phyloP scores from a whole-genome alignment of 1,140 invertebrate species.

The Himalopsyche phryganea region DNA sequence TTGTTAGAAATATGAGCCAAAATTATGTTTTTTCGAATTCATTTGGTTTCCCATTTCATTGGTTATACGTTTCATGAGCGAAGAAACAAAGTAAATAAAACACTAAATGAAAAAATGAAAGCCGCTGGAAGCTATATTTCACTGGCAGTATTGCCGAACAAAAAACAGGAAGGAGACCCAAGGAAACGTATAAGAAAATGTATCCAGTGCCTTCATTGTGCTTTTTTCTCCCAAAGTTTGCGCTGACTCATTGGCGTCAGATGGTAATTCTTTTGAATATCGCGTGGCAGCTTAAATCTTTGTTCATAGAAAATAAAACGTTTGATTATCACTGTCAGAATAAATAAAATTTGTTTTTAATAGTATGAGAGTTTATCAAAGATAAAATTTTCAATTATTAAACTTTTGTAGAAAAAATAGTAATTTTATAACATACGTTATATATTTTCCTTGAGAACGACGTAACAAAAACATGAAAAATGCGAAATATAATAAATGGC shows the following conservation, averaged over 20 bases:
- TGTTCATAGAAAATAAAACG: slow-evolving; percentile 19
- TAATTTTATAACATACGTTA: no score
- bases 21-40: no score
- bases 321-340: slow-evolving; percentile 18
- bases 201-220: slow-evolving; percentile 1
- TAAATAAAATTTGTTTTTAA: slow-evolving; percentile 8
- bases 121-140: slow-evolving; percentile 9
- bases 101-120: slow-evolving; percentile 1
- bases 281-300: slow-evolving; percentile 2
- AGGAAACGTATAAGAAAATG: slow-evolving; percentile 11
- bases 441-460: no score
- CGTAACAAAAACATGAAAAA: no score
- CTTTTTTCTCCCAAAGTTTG: slow-evolving; percentile 6
- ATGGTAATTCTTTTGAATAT: slow-evolving; percentile 16
- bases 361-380: no score
- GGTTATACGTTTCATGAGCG: no score
- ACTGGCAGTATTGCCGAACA: slow-evolving; percentile 1
- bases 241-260: slow-evolving; percentile 23
- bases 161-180: slow-evolving; percentile 9
- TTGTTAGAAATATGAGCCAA: no score
- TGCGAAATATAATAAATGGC: no score
- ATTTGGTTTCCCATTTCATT: no score
- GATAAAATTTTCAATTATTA: no score
- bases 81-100: no score
- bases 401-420: no score